These are phyloP conservation scores for Erythrocebus patas DNA, from an alignment of 2,113 vertebrate species.

Conservation along the genomic window DNA sequence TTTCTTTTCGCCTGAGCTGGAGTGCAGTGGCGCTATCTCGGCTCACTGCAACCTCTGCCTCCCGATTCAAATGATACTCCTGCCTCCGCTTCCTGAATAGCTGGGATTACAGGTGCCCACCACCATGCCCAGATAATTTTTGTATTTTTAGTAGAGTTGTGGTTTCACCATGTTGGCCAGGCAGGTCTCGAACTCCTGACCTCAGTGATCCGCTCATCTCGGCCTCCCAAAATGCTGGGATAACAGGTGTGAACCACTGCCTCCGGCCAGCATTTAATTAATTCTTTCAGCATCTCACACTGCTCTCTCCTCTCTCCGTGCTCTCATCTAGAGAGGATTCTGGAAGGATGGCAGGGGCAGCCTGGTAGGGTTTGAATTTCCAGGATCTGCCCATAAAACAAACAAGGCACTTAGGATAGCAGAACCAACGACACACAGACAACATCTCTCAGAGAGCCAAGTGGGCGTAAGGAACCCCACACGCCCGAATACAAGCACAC, in stretches of 20 bases:
- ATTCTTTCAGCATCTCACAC: neutral
- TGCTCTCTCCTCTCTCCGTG: neutral
- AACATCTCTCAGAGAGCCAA: neutral
- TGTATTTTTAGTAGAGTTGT: too few relatives aligned
- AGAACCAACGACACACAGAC: neutral
- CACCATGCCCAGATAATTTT: rapidly evolving
- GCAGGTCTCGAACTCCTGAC: too few relatives aligned
- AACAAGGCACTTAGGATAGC: rapidly evolving
- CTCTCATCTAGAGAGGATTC: neutral
- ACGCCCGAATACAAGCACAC: rapidly evolving
- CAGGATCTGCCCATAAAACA: neutral
- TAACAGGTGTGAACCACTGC: too few relatives aligned
- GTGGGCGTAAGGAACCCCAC: rapidly evolving
- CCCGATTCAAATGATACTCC: too few relatives aligned
- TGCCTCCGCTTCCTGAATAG: too few relatives aligned
- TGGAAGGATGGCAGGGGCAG: neutral
- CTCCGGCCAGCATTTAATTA: neutral
- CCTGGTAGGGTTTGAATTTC: neutral
- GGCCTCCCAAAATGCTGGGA: too few relatives aligned
- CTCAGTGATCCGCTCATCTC: too few relatives aligned
- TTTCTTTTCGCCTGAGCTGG: too few relatives aligned
- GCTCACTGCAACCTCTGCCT: too few relatives aligned
- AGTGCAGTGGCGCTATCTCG: too few relatives aligned
- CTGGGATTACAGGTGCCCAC: too few relatives aligned
- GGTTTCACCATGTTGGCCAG: too few relatives aligned